Evolutionary conservation across 1,140 invertebrate genomes (phyloP).

Genomic region (Drosophila erecta): DNA sequence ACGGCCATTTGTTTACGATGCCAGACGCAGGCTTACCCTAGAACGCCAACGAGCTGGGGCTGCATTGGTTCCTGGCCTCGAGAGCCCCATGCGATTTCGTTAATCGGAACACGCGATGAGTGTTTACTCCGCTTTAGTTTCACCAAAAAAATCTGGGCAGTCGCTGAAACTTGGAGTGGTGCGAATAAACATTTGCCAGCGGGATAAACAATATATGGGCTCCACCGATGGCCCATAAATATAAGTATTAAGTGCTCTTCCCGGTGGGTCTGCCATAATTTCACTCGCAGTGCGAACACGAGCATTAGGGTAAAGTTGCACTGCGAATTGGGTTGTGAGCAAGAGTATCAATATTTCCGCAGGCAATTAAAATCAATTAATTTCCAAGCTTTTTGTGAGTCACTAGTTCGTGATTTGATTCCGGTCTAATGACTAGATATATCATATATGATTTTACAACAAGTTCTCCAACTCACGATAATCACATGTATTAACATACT

Average conservation of each 20-base stretch:
- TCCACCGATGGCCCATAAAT: constrained; percentile 34
- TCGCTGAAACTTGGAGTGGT: constrained; percentile 36
- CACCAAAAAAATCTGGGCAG: constrained; percentile 25
- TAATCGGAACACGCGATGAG: constrained; percentile 67
- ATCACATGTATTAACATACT: not conserved
- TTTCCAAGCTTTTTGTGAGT: constrained; percentile 13
- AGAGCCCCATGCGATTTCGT: constrained; percentile 49
- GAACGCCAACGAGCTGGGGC: constrained; percentile 39
- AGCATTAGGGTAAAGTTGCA: constrained; percentile 18
- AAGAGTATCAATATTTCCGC: constrained; percentile 50
- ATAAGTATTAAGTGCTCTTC: constrained; percentile 40
- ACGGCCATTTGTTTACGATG: constrained; percentile 65
- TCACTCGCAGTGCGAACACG: constrained; percentile 32
- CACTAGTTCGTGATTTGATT: constrained; percentile 31
- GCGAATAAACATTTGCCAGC: constrained; percentile 51
- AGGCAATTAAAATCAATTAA: constrained; percentile 36
- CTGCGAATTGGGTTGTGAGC: constrained; percentile 27
- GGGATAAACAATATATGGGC: constrained; percentile 45
- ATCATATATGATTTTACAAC: not conserved
- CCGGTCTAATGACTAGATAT: constrained; percentile 1
- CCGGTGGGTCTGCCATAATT: constrained; percentile 37
- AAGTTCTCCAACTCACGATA: not conserved
- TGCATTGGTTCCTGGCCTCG: constrained; percentile 25
- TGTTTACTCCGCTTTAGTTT: constrained; percentile 56
- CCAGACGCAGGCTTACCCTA: constrained; percentile 11